phyloP scores from a whole-genome alignment of 92 coral and sea anemone genomes.

The Phenganax subtilis region DNA sequence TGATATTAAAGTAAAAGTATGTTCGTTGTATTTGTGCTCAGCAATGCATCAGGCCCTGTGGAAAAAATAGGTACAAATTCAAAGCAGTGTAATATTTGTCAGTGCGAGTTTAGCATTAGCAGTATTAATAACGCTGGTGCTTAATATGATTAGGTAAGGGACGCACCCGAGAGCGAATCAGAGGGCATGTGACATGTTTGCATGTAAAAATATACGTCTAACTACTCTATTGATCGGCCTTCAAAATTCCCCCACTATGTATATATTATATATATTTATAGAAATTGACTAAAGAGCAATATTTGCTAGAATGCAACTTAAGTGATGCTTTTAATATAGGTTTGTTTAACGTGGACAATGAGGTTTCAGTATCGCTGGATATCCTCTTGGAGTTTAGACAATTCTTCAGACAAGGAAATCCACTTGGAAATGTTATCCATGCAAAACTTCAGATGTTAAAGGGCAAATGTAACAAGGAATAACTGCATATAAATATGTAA shows the following conservation, averaged over 20 bases:
- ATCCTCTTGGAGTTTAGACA: constrained; percentile 47
- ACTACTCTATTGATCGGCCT: too few relatives aligned
- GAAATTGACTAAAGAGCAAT: too few relatives aligned
- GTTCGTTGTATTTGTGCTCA: neutral
- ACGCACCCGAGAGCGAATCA: too few relatives aligned
- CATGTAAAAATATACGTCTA: too few relatives aligned
- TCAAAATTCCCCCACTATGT: too few relatives aligned
- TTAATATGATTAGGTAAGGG: too few relatives aligned
- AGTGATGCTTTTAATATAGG: constrained; percentile 6
- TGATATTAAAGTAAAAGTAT: neutral
- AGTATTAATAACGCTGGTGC: too few relatives aligned
- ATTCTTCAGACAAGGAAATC: constrained; percentile 39
- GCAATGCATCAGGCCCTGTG: constrained; percentile 20
- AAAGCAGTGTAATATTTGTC: neutral
- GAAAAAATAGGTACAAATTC: neutral
- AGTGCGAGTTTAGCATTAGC: too few relatives aligned
- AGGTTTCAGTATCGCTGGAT: constrained; percentile 38
- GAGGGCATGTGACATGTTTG: too few relatives aligned
- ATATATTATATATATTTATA: too few relatives aligned
- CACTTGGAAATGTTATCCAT: constrained; percentile 28
- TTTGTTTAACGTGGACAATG: constrained; percentile 42
- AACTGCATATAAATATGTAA: neutral
- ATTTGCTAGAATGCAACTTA: neutral
- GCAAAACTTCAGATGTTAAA: constrained; percentile 20
- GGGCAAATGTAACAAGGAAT: neutral